Conservation (phyloP, 2,888 invertebrate genomes). For the Kuschelorhynchus macadamiae region DNA sequence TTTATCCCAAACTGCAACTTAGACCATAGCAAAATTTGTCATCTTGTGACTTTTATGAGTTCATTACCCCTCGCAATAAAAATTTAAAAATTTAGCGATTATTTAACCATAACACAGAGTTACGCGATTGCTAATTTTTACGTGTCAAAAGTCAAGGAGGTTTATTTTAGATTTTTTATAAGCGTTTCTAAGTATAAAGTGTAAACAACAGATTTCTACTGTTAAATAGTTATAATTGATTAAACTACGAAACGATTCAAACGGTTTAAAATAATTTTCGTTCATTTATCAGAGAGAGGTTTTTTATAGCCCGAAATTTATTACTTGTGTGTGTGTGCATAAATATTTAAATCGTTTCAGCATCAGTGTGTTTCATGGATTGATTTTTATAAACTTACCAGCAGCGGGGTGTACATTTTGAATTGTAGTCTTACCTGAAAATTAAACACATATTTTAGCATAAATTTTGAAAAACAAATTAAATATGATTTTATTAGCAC, state of each 20-base stretch:
- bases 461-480: no score
- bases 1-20: conserved; percentile 39
- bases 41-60: conserved; percentile 40
- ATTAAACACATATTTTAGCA: no score
- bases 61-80: conserved; percentile 45
- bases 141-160: conserved; percentile 48
- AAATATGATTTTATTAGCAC: no score
- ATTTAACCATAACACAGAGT: conserved; percentile 38
- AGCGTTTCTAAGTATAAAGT: conserved; percentile 30
- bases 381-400: no score
- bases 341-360: no score
- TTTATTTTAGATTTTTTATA: conserved; percentile 38
- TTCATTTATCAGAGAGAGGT: neutral
- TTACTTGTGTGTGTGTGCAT: no score
- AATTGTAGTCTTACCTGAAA: no score
- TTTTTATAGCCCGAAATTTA: no score
- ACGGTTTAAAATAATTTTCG: conserved; percentile 8
- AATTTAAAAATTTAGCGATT: conserved; percentile 36
- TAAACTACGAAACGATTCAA: neutral
- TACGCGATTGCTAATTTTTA: conserved; percentile 45
- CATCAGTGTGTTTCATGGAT: no score
- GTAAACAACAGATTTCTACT: conserved; percentile 37
- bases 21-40: conserved; percentile 44
- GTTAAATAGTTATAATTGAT: neutral
- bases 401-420: no score